phyloP scores from a whole-genome alignment of 2,797 vertebrate genomes.

The Nannoperca obscura region DNA sequence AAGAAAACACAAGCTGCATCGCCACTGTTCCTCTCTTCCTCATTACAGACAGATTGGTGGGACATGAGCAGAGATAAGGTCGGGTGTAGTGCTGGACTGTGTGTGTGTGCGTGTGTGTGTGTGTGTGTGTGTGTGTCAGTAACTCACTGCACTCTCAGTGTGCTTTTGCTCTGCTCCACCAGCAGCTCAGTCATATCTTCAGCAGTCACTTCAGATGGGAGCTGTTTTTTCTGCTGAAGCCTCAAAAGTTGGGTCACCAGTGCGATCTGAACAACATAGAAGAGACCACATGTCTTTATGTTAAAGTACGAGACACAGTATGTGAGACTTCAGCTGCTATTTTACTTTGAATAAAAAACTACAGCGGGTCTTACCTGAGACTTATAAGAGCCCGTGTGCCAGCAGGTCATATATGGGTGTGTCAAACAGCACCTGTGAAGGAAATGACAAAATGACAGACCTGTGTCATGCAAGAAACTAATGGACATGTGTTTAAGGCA shows the following conservation, averaged over 20 bases:
- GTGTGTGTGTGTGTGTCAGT: background rate
- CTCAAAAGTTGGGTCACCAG: background rate
- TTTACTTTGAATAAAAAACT: background rate
- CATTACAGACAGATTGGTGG: background rate
- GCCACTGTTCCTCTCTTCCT: background rate
- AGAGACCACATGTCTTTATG: background rate
- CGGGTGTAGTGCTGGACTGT: background rate
- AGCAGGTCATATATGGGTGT: slow-evolving; percentile 1
- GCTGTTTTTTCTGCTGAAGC: background rate
- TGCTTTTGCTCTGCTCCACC: slow-evolving; percentile 6
- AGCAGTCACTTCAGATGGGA: background rate
- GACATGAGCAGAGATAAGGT: background rate
- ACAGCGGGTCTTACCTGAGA: background rate
- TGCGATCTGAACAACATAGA: background rate
- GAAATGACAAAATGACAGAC: background rate
- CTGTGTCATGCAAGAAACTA: no score
- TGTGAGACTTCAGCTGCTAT: background rate
- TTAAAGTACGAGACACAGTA: background rate
- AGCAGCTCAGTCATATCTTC: slow-evolving; percentile 18
- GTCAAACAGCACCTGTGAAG: slow-evolving; percentile 8
- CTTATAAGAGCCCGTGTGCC: background rate
- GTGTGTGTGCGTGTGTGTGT: slow-evolving; percentile 7
- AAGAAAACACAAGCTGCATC: background rate
- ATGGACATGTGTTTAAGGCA: no score
- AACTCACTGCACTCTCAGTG: background rate